phyloP scores from a whole-genome alignment of 2,797 vertebrate species.

The Propithecus deckenii region DNA sequence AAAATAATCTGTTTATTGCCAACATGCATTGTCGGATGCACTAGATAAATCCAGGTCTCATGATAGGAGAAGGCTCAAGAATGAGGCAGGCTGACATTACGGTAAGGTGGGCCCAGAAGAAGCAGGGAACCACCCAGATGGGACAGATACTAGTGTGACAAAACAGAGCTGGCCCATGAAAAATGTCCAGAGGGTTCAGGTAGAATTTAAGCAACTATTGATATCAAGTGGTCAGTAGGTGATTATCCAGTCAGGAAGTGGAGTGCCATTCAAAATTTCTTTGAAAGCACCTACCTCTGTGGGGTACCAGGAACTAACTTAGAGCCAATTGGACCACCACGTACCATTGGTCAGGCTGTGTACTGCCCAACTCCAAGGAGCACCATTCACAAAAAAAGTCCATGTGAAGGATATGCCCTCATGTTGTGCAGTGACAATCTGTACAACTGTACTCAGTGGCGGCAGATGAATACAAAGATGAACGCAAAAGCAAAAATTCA shows the following conservation, averaged over 20 bases:
- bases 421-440: not conserved
- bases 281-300: not conserved
- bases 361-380: not conserved
- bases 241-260: not conserved
- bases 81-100: not conserved
- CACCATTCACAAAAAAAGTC: not conserved
- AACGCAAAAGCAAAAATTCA: not conserved
- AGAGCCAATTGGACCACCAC: not conserved
- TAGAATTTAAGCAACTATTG: not conserved
- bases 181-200: not conserved
- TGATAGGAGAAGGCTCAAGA: not conserved
- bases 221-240: not conserved
- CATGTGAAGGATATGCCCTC: not conserved
- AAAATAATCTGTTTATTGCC: not conserved
- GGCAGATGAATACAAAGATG: not conserved
- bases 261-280: not conserved
- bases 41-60: not conserved
- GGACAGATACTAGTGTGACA: fast-evolving
- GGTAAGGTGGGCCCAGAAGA: not conserved
- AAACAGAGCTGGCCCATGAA: not conserved
- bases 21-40: not conserved
- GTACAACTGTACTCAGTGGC: not conserved
- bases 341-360: fast-evolving
- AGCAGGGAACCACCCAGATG: not conserved
- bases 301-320: not conserved